Percentiles rank a stretch among this genome's conserved stretches.
Conservation (phyloP, 1,140 invertebrate genomes). For the Drosophila bocqueti region DNA sequence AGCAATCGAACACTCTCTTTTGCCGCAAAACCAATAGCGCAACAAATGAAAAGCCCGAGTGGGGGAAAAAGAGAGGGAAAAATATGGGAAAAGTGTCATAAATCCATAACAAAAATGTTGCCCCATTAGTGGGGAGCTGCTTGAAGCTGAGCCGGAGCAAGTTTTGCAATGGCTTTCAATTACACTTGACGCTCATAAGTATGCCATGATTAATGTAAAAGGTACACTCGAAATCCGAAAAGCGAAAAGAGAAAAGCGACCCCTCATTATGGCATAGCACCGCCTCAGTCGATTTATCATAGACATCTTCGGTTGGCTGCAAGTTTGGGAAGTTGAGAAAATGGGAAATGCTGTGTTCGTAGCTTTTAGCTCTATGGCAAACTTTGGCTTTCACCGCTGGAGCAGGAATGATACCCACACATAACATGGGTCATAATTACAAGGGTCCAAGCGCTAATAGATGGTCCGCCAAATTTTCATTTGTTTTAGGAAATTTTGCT, state of each 20-base stretch:
- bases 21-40: constrained; percentile 56
- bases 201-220: constrained; percentile 82
- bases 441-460: constrained; percentile 58
- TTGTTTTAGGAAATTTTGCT: constrained; percentile 37
- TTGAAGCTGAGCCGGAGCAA: constrained; percentile 41
- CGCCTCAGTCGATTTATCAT: constrained; percentile 70
- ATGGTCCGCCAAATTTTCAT: constrained; percentile 53
- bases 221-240: constrained; percentile 47
- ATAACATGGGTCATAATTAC: constrained; percentile 67
- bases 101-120: constrained; percentile 73
- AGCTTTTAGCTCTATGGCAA: constrained; percentile 58
- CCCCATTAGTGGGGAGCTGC: constrained; percentile 57
- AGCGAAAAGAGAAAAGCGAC: constrained; percentile 25
- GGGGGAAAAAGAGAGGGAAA: not conserved
- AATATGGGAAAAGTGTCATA: constrained; percentile 50
- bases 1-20: constrained; percentile 44
- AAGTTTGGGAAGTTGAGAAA: not conserved
- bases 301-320: constrained; percentile 46
- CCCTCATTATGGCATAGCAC: constrained; percentile 63
- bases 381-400: constrained; percentile 33
- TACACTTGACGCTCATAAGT: constrained; percentile 81
- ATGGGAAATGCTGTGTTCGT: constrained; percentile 1
- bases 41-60: constrained; percentile 34
- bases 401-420: constrained; percentile 14
- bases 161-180: constrained; percentile 82